A percentile compares a stretch with the other conserved stretches of the same genome.
phyloP scores from a whole-genome alignment of 1,140 invertebrate species.

The Drosophila repletoides region DNA sequence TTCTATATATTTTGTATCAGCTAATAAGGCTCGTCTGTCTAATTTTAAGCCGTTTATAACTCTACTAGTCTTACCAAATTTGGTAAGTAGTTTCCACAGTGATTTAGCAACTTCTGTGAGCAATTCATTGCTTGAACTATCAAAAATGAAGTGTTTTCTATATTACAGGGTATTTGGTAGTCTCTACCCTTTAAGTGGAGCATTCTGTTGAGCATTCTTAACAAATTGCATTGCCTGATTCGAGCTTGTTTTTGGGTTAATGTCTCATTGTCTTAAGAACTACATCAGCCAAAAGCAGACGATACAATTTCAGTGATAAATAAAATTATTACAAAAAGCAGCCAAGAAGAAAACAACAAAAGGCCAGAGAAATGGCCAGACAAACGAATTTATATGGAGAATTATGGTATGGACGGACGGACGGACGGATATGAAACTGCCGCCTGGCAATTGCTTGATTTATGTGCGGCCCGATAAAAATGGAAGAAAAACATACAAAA shows the following conservation, averaged over 20 bases:
- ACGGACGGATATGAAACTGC: too few species aligned
- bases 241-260: constrained; percentile 75
- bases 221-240: constrained; percentile 35
- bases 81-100: background rate
- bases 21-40: background rate
- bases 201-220: constrained; percentile 12
- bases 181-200: background rate
- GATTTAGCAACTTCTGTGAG: too few species aligned
- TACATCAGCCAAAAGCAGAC: constrained; percentile 35
- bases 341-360: constrained; percentile 5
- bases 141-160: too few species aligned
- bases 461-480: constrained; percentile 54
- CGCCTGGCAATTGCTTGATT: constrained; percentile 72
- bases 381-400: constrained; percentile 9
- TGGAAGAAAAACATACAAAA: constrained; percentile 27
- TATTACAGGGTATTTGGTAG: constrained; percentile 5
- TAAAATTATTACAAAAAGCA: constrained; percentile 71
- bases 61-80: too few species aligned
- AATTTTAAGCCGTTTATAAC: background rate
- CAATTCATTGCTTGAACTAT: too few species aligned
- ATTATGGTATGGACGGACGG: too few species aligned
- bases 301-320: constrained; percentile 76
- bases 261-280: constrained; percentile 66
- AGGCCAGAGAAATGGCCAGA: constrained; percentile 9
- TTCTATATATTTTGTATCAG: background rate